Evolutionary conservation across 2,888 invertebrate genomes (phyloP).

Genomic region (Aphodius sticticus): DNA sequence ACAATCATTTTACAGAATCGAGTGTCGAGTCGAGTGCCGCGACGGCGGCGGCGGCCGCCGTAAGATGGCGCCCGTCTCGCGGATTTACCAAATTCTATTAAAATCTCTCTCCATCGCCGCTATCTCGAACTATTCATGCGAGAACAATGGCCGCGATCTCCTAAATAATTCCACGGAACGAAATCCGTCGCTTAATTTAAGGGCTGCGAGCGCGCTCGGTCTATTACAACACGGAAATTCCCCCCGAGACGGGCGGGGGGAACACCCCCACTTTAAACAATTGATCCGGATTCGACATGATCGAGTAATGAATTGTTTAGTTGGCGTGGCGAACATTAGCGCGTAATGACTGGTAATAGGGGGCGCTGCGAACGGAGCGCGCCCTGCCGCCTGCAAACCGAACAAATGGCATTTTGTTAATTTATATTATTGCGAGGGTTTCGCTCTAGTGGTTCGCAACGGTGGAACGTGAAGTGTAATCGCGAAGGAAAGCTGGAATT

Average conservation of each 20-base stretch:
- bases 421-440: neutral
- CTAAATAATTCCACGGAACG: neutral
- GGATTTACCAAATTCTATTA: neutral
- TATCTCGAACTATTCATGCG: constrained; percentile 4
- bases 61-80: neutral
- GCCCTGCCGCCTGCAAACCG: neutral
- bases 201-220: neutral
- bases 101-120: neutral
- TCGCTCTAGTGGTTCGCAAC: neutral
- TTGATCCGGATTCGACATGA: constrained; percentile 4
- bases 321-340: neutral
- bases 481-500: no score
- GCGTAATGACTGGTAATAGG: neutral
- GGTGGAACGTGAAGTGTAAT: no score
- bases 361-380: neutral
- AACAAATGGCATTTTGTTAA: neutral
- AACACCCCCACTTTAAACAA: neutral
- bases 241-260: neutral
- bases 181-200: constrained; percentile 4
- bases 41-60: neutral
- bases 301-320: constrained; percentile 4
- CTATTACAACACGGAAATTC: neutral
- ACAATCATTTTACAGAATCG: neutral
- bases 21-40: neutral
- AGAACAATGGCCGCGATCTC: neutral